These are phyloP conservation scores for Ochropleura plecta DNA, from an alignment of 2,888 invertebrate species.

Conservation along the genomic window DNA sequence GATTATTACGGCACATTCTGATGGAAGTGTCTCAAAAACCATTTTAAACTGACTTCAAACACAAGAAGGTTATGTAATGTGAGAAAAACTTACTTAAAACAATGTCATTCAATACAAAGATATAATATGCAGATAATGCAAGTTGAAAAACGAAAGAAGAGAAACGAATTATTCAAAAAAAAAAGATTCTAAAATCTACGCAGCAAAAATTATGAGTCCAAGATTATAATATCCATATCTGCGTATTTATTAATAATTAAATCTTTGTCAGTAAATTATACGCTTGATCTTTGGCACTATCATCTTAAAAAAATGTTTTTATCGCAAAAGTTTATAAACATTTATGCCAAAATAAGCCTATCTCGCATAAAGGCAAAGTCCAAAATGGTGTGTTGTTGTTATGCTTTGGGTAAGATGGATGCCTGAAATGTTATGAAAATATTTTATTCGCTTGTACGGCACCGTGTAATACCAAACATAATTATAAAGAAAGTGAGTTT, in stretches of 20 bases:
- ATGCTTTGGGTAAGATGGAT: conserved; percentile 2
- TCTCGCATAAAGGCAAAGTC: neutral
- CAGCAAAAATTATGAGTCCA: neutral
- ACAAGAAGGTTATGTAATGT: neutral
- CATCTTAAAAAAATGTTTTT: neutral
- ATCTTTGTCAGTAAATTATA: neutral
- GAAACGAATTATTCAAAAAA: neutral
- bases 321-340: neutral
- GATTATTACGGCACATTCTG: neutral
- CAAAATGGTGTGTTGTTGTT: neutral
- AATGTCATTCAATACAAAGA: neutral
- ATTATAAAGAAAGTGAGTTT: too few relatives aligned
- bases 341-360: neutral
- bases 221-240: too few relatives aligned
- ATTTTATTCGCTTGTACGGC: too few relatives aligned
- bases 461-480: too few relatives aligned
- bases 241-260: neutral
- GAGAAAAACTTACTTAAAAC: neutral
- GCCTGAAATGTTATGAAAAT: neutral
- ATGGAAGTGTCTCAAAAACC: neutral
- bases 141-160: neutral
- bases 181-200: neutral
- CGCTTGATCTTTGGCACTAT: neutral
- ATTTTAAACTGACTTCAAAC: neutral
- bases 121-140: neutral